A percentile compares a stretch with the other conserved stretches of the same genome.
Conservation (phyloP, 2,797 vertebrate genomes). For the Emys orbicularis region DNA sequence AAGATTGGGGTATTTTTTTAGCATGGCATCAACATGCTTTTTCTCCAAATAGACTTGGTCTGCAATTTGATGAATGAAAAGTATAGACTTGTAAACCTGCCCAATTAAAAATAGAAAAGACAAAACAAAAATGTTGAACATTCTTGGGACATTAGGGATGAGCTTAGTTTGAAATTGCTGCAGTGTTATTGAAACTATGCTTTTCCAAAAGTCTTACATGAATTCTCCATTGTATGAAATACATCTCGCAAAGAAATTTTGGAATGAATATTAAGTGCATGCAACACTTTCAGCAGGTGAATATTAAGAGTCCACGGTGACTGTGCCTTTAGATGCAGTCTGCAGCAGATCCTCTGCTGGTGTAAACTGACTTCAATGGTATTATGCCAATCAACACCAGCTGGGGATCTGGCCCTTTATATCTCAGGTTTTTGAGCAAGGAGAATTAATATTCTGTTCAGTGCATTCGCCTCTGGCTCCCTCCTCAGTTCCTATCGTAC, state of each 20-base stretch:
- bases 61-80: constrained; percentile 54
- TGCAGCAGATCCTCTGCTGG: background rate
- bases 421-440: background rate
- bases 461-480: background rate
- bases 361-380: background rate
- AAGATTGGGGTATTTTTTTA: constrained; percentile 44
- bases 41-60: constrained; percentile 32
- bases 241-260: too few species aligned
- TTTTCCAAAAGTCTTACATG: background rate
- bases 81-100: constrained; percentile 52
- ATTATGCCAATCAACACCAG: background rate
- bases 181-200: background rate
- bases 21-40: constrained; percentile 51
- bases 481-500: background rate
- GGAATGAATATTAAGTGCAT: background rate
- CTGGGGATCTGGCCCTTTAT: background rate
- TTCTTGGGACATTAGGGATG: background rate
- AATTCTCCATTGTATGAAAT: background rate
- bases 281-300: background rate
- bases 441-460: rapidly evolving
- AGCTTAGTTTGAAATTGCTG: background rate
- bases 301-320: rapidly evolving
- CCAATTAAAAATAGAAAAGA: background rate
- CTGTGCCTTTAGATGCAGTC: background rate
- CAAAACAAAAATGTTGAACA: background rate